A percentile compares a stretch with the other conserved stretches of the same genome.
Evolutionary conservation across 1,140 invertebrate genomes (phyloP).

Genomic region (Drosophila ercepeae): DNA sequence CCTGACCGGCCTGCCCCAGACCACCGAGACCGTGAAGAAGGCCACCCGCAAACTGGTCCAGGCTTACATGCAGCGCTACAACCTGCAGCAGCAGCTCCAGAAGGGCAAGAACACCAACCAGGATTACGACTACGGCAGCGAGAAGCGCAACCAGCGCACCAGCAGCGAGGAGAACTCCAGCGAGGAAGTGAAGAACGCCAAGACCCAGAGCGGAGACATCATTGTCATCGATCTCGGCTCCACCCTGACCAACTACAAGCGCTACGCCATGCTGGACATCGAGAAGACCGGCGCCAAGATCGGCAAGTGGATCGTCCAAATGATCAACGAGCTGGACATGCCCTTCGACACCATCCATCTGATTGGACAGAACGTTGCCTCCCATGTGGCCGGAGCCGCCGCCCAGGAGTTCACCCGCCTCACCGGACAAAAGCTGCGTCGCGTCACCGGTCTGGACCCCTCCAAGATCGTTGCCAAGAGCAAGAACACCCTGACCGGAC

Average conservation of each 20-base stretch:
- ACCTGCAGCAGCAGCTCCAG: constrained; percentile 50
- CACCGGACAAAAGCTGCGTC: constrained; percentile 84
- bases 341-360: constrained; percentile 76
- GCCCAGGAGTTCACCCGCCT: constrained; percentile 87
- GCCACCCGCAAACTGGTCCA: constrained; percentile 71
- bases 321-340: constrained; percentile 42
- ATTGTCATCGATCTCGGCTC: constrained; percentile 29
- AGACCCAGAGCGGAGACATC: constrained; percentile 54
- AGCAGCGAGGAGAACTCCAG: constrained; percentile 65
- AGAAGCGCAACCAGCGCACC: constrained; percentile 40
- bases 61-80: constrained; percentile 75
- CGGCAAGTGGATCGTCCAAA: constrained; percentile 18
- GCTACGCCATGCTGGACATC: constrained; percentile 63
- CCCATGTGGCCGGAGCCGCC: constrained; percentile 37
- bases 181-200: constrained; percentile 42
- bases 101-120: constrained; percentile 44
- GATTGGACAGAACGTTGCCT: constrained; percentile 42
- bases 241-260: constrained; percentile 47
- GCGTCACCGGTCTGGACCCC: constrained; percentile 89
- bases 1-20: constrained; percentile 67
- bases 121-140: constrained; percentile 37
- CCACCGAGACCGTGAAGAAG: constrained; percentile 48
- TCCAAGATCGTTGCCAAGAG: constrained; percentile 87
- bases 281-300: constrained; percentile 65
- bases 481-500: constrained; percentile 84